Evolutionary conservation across 2,888 invertebrate genomes (phyloP).

Genomic region (Synergus laeviventris): DNA sequence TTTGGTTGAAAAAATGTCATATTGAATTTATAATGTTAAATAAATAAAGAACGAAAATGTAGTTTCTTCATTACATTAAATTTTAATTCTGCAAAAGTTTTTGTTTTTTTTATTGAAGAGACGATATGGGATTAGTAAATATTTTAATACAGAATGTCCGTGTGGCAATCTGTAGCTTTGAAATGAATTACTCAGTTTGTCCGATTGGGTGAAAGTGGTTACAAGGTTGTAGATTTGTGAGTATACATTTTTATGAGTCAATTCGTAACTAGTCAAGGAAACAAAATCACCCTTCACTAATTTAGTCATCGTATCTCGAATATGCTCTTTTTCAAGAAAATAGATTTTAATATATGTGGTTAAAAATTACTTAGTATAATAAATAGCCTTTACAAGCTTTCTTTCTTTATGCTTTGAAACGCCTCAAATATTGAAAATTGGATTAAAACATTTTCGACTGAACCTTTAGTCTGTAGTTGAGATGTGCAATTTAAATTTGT

Average conservation of each 20-base stretch:
- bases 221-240: constrained; percentile 2
- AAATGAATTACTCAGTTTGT: not conserved
- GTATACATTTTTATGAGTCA: not conserved
- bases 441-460: too few relatives aligned
- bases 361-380: too few relatives aligned
- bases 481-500: too few relatives aligned
- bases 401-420: not conserved
- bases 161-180: not conserved
- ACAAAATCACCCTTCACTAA: not conserved
- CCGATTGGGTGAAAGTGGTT: constrained; percentile 1
- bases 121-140: not conserved
- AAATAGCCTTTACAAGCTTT: not conserved
- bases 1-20: not conserved
- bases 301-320: not conserved
- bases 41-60: not conserved
- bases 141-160: not conserved
- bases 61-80: not conserved
- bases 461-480: too few relatives aligned
- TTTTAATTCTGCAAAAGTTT: not conserved
- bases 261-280: not conserved
- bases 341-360: too few relatives aligned
- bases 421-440: too few relatives aligned
- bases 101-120: not conserved
- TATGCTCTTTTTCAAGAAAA: not conserved
- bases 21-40: too few relatives aligned